phyloP scores from a whole-genome alignment of 2,113 vertebrate genomes.

The Gambusia holbrooki region DNA sequence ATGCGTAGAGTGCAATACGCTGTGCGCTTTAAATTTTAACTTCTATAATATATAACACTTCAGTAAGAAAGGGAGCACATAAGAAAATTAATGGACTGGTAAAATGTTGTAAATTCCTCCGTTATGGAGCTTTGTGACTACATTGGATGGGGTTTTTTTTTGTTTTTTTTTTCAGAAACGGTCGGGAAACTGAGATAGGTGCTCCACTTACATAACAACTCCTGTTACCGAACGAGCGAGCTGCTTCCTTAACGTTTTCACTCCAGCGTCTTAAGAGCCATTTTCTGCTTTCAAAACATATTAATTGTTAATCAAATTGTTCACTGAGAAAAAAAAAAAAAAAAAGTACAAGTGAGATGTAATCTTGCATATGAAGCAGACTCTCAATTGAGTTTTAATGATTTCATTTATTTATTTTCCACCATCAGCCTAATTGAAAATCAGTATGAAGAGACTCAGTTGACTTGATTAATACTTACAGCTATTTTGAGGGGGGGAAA shows the following conservation, averaged over 20 bases:
- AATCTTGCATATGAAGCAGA: constrained; percentile 13
- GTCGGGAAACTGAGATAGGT: neutral
- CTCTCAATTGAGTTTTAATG: constrained; percentile 30
- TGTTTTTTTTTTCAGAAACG: neutral
- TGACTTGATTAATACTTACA: constrained; percentile 10
- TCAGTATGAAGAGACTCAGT: constrained; percentile 2
- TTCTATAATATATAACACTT: neutral
- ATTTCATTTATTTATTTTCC: constrained; percentile 10
- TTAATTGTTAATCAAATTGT: constrained; percentile 25
- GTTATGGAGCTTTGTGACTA: neutral
- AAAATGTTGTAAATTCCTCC: neutral
- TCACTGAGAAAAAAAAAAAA: constrained; percentile 17
- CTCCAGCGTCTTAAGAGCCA: neutral
- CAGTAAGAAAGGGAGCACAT: neutral
- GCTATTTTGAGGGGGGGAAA: neutral
- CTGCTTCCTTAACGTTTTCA: neutral
- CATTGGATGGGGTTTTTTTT: no score
- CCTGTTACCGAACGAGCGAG: constrained; percentile 7
- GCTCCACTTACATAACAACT: neutral
- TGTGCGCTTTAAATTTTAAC: neutral
- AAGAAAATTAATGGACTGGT: neutral
- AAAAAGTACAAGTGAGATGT: constrained; percentile 11
- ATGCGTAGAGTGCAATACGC: neutral
- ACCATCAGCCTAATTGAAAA: constrained; percentile 39
- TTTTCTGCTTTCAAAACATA: constrained; percentile 11